Base-by-base conservation (phyloP, 2,113 vertebrate genomes). In the Dunckerocampus dactyliophorus region DNA sequence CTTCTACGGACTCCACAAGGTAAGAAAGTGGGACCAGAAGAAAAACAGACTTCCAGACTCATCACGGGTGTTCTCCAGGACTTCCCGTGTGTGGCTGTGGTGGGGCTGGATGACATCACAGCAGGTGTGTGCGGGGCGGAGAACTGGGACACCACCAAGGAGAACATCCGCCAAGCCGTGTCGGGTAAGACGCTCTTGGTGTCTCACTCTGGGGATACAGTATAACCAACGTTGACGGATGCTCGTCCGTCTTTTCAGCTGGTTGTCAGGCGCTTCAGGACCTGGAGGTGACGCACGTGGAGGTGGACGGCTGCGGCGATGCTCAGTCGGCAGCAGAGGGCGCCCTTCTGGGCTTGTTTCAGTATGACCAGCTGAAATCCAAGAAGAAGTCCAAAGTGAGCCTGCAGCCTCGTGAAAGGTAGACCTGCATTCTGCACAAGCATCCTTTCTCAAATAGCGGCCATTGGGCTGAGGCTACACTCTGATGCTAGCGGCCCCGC, bases 221-320 rank as follows among this genome's bases (percentile, higher is more conserved):
- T 49, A 22, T 51, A 11, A 12, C 12, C 39, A 3, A 3, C 12
- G 39, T 13, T 49, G 47, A 49, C n/a, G 3, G 14, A 1, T 71
- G 12, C 57, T 0, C 64, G 0, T 60, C 24, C 60, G 28, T 61
- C 10, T 6, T 16, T 42, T 55, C 65, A 99, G 96, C 64, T 64
- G 96, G 94, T 14, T 99, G 97, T 83, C 89, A 90, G 64, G 88
- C 90, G 63, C 78, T 98, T 24, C 97, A 98, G 75, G 95, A 98
- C 24, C 80, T 96, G 78, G 94, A 97, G 82, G 73, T 97, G 34
- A 76, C 80, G 0, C 86, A 86, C 0, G 92, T 97, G 69, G 95
- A 98, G 84, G 94, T 99, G 69, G 96, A 98, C n/a, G 86, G 92
- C 37, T 99, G 96, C 3, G 94, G 93, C 37, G 94, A 99, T 14